Percentiles rank a stretch among this genome's conserved stretches.
phyloP scores from a whole-genome alignment of 1,140 invertebrate species.

The Metaphire vulgaris region DNA sequence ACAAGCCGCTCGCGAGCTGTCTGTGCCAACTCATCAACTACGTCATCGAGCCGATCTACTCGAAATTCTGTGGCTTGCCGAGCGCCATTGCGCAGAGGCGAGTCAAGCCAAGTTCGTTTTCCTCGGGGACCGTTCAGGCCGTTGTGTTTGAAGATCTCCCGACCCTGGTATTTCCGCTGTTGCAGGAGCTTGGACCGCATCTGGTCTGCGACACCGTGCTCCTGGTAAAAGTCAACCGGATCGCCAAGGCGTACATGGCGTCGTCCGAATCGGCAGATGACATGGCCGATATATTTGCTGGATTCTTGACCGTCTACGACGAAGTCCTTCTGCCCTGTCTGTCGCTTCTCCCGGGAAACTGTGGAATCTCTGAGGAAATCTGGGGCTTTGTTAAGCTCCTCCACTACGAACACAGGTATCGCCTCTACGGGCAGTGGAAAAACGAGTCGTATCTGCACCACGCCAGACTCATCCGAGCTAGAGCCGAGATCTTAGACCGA shows the following conservation, averaged over 20 bases:
- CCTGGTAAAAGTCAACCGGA: conserved; percentile 55
- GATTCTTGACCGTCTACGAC: conserved; percentile 78
- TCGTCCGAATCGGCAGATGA: neutral
- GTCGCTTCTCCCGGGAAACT: conserved; percentile 86
- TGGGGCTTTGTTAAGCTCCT: conserved; percentile 86
- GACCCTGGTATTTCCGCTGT: conserved; percentile 75
- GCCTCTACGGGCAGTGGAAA: conserved; percentile 89
- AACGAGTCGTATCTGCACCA: conserved; percentile 75
- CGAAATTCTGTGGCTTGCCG: conserved; percentile 67
- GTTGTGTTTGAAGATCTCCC: conserved; percentile 66
- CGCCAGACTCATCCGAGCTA: conserved; percentile 70
- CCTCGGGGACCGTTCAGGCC: conserved; percentile 50
- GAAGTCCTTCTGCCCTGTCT: conserved; percentile 79
- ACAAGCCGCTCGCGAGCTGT: conserved; percentile 70
- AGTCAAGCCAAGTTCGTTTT: conserved; percentile 48
- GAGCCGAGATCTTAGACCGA: conserved; percentile 78
- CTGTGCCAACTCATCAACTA: conserved; percentile 74
- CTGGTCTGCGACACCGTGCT: conserved; percentile 78
- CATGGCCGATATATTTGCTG: conserved; percentile 42
- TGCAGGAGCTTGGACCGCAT: conserved; percentile 77
- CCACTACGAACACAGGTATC: conserved; percentile 85
- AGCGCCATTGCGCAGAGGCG: conserved; percentile 46
- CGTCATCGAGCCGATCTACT: conserved; percentile 81
- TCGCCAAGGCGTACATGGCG: conserved; percentile 64
- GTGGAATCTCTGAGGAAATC: conserved; percentile 88